Evolutionary conservation across 2,113 vertebrate genomes (phyloP), one percentile per base, ranked within the genome.

Genomic region (Cyanoramphus novaezelandiae): DNA sequence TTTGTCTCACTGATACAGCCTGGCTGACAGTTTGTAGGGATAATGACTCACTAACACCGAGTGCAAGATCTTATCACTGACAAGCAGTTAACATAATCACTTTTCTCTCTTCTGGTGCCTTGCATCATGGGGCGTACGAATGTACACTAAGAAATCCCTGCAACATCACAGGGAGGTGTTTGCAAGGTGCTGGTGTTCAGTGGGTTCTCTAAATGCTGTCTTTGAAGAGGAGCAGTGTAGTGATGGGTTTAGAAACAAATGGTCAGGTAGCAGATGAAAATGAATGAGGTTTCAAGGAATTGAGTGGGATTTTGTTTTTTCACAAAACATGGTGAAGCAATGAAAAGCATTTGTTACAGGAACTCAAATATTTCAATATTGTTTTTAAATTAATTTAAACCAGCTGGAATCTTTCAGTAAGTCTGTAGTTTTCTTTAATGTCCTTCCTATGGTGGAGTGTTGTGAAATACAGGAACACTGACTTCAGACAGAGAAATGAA

Each of bases 71-170:
- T 91, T 96, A 82, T 87, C 0, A 3, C 77, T 95, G 94, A 92
- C 95, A 96, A 92, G 95, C 80, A 76, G 81, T 95, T 95, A 90
- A 46, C 47, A 53, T 97, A 96, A 97, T 97, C 95, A 67, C 65
- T 90, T n/a, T 92, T 76, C 76, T 84, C 64, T 91, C 75, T 94
- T 57, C 72, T 97, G 94, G 71, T 89, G 74, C 93, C 97, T 92
- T 96, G 82, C 86, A 89, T 97, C 67, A 16, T 80, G 39, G 85
- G 55, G 85, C 65, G 77, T 15, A 69, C 57, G 64, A 78, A 85
- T 65, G 39, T 63, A 59, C 69, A 76, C 75, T 27, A 64, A 87
- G 86, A 71, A 47, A 37, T 92, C 69, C 60, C 94, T 88, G 75
- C 44, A 82, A 23, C 69, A 25, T 72, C 13, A 1, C 50, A 19